Evolutionary conservation across 2,888 invertebrate genomes (phyloP).

Genomic region (Drosophila colorata): DNA sequence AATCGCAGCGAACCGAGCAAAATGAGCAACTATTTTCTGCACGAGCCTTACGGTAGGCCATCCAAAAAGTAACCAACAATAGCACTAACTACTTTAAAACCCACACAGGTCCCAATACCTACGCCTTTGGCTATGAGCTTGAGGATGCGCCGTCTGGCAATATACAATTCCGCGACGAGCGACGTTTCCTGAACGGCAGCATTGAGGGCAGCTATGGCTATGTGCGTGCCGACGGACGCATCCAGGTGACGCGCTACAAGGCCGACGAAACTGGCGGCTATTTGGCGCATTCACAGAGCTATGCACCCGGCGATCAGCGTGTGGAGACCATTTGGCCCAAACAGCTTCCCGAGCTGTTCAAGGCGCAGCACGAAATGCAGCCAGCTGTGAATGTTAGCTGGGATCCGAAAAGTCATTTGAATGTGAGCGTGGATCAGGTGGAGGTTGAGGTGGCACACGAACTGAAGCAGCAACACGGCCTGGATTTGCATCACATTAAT

Average conservation of each 20-base stretch:
- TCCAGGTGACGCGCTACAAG: conserved; percentile 88
- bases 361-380: conserved; percentile 18
- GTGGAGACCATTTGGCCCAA: conserved; percentile 71
- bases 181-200: conserved; percentile 89
- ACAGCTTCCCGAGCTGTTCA: conserved; percentile 49
- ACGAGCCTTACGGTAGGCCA: conserved; percentile 79
- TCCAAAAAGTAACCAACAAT: no score
- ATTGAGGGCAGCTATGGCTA: conserved; percentile 91
- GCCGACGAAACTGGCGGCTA: conserved; percentile 89
- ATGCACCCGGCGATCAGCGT: conserved; percentile 52
- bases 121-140: conserved; percentile 90
- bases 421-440: conserved; percentile 71
- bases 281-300: conserved; percentile 66
- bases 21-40: conserved; percentile 76
- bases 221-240: conserved; percentile 88
- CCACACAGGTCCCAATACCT: conserved; percentile 87
- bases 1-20: conserved; percentile 31
- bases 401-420: conserved; percentile 73
- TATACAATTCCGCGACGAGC: conserved; percentile 90
- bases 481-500: conserved; percentile 74
- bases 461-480: conserved; percentile 72
- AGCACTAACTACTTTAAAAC: accelerated
- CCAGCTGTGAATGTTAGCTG: conserved; percentile 44
- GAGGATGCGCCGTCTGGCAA: conserved; percentile 88
- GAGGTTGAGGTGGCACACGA: conserved; percentile 65